These are phyloP conservation scores for Coryphaenoides rupestris DNA, from an alignment of 2,113 vertebrate species.

Conservation along the genomic window DNA sequence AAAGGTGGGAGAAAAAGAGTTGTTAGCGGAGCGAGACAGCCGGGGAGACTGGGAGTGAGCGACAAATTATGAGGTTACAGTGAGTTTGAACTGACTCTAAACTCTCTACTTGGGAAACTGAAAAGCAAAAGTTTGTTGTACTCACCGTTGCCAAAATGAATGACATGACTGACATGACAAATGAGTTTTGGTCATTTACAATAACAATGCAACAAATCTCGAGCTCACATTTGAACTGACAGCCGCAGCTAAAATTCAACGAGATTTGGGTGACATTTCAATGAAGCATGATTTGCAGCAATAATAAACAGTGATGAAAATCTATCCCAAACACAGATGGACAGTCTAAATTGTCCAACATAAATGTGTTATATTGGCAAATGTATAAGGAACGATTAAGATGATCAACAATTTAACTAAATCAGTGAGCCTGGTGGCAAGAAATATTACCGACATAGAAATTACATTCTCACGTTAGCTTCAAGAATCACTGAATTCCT, in stretches of 20 bases:
- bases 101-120: too few relatives aligned
- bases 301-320: too few relatives aligned
- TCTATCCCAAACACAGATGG: too few relatives aligned
- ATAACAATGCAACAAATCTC: neutral
- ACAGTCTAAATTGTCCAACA: too few relatives aligned
- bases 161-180: too few relatives aligned
- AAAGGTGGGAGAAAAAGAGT: slow-evolving; percentile 4
- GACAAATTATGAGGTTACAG: neutral
- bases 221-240: neutral
- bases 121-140: neutral
- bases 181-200: neutral
- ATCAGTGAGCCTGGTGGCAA: neutral
- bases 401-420: too few relatives aligned
- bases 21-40: neutral
- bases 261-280: slow-evolving; percentile 18
- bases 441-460: neutral
- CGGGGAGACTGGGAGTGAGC: neutral
- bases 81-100: too few relatives aligned
- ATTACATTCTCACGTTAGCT: neutral
- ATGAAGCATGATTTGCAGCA: slow-evolving; percentile 14
- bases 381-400: too few relatives aligned
- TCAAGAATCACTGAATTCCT: slow-evolving; percentile 32
- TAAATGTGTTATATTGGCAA: too few relatives aligned
- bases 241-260: slow-evolving; percentile 22
- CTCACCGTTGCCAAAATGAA: neutral